These are phyloP conservation scores for Noctuana brunneofusca DNA, from an alignment of 2,888 invertebrate genomes.

Conservation along the genomic window DNA sequence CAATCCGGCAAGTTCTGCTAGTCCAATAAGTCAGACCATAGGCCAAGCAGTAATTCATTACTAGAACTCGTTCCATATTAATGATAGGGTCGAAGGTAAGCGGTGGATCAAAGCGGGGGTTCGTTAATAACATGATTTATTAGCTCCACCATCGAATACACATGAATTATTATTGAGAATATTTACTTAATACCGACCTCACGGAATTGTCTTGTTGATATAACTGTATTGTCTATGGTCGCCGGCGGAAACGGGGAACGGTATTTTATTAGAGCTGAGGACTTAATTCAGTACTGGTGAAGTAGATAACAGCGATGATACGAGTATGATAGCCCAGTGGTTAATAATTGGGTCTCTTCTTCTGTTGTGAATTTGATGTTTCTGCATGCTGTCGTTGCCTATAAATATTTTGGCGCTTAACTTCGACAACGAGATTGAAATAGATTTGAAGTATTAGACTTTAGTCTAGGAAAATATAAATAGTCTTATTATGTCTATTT, in stretches of 20 bases:
- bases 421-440: no score
- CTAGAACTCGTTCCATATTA: constrained; percentile 56
- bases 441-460: no score
- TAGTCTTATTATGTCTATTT: no score
- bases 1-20: constrained; percentile 1
- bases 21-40: constrained; percentile 21
- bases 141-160: constrained; percentile 37
- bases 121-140: constrained; percentile 48
- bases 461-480: no score
- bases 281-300: neutral
- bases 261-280: constrained; percentile 19
- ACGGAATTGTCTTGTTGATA: constrained; percentile 38
- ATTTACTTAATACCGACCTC: constrained; percentile 55
- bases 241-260: constrained; percentile 25
- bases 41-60: constrained; percentile 63
- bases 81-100: constrained; percentile 77
- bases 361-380: no score
- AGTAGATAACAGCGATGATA: neutral
- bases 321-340: no score
- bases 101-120: constrained; percentile 69
- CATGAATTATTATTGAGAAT: constrained; percentile 50
- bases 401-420: no score
- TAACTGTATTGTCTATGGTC: constrained; percentile 22
- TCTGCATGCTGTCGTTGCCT: no score
- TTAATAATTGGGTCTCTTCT: no score